A percentile compares a stretch with the other conserved stretches of the same genome.
These are phyloP conservation scores for Parnassius apollo DNA, from an alignment of 2,888 invertebrate species.

Conservation along the genomic window DNA sequence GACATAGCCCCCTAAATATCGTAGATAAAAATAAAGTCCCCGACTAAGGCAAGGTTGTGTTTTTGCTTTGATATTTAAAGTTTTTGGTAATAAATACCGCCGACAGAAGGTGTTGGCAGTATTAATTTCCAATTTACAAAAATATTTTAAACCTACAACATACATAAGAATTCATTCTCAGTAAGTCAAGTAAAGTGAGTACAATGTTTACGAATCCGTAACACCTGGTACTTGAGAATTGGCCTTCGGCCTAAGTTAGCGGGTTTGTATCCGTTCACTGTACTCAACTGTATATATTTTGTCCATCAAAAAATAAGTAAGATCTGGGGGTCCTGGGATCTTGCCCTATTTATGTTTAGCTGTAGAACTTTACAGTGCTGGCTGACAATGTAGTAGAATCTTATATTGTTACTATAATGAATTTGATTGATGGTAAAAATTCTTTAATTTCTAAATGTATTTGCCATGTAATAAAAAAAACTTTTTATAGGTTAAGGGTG, in stretches of 20 bases:
- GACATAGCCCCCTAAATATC: too few relatives aligned
- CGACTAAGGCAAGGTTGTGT: too few relatives aligned
- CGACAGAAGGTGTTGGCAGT: background rate
- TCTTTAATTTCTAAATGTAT: too few relatives aligned
- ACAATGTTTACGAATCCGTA: background rate
- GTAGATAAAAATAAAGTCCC: too few relatives aligned
- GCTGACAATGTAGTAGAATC: too few relatives aligned
- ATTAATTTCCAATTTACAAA: background rate
- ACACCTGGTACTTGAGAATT: background rate
- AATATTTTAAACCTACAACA: background rate
- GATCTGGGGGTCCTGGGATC: background rate
- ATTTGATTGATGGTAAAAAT: too few relatives aligned
- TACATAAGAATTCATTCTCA: background rate
- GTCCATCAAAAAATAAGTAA: background rate
- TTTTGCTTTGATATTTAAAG: background rate
- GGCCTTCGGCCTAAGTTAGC: background rate
- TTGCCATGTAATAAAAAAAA: too few relatives aligned
- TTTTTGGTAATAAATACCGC: background rate
- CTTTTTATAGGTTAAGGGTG: too few relatives aligned
- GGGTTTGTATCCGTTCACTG: background rate
- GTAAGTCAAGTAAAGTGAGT: background rate
- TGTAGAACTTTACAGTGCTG: too few relatives aligned
- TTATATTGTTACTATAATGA: too few relatives aligned
- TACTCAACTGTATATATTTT: background rate
- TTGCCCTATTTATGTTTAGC: background rate